Percentiles rank a stretch among this genome's conserved stretches.
Conservation (phyloP, 37 sponge, comb jelly and placozoan species). For the Hexactinellida sp. region DNA sequence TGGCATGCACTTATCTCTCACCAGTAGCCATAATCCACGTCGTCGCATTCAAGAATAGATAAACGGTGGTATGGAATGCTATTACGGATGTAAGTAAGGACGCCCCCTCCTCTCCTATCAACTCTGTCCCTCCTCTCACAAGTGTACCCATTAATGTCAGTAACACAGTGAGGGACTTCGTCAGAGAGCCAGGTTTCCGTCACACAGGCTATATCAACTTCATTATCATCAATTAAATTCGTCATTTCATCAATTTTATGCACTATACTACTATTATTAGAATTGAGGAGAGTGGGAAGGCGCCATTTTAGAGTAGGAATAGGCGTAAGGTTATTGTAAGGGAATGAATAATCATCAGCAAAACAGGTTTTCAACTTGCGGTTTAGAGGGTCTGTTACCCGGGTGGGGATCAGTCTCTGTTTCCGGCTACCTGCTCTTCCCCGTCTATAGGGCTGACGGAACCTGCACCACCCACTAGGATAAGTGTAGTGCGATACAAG, state of each 20-base stretch:
- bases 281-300: neutral
- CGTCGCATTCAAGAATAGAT: neutral
- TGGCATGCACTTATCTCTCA: neutral
- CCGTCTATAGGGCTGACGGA: neutral
- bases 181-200: constrained; percentile 6
- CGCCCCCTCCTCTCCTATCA: neutral
- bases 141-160: neutral
- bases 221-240: neutral
- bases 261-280: neutral
- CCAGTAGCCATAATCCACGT: neutral
- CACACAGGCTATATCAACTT: neutral
- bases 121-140: neutral
- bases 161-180: neutral
- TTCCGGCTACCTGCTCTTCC: neutral
- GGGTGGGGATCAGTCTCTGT: neutral
- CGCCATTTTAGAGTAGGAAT: neutral
- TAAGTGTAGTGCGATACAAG: neutral
- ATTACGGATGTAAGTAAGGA: neutral
- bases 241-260: neutral
- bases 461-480: neutral
- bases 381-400: neutral
- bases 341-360: neutral
- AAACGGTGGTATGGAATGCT: neutral
- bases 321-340: neutral
- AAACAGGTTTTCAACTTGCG: neutral